Evolutionary conservation across 2,888 invertebrate genomes (phyloP), one percentile per base, ranked within the genome.

Genomic region (Chloroclysta siterata): DNA sequence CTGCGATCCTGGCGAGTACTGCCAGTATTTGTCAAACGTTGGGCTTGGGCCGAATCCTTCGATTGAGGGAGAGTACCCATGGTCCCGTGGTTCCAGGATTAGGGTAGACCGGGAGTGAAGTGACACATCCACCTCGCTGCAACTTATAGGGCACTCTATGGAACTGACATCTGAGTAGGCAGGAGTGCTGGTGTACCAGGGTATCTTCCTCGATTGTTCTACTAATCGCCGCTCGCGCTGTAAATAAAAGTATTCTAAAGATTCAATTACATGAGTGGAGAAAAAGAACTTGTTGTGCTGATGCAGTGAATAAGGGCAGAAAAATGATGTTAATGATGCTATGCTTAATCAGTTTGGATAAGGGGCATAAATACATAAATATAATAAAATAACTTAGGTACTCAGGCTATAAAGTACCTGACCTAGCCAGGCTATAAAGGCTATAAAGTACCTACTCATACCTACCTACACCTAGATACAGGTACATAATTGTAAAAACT

Each of bases 191-290:
- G 56, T 53, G 41, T 14, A 55, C 57, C 29, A 59, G 6, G 14
- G 48, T 13, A 17, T 22, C 0, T 41, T 42, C 55, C 70, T 63
- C 0, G 67, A 68, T 10, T 65, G 48, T 56, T 64, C 65, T 10
- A 68, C 62, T 10, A 67, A 62, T 60, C 59, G 69, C 48, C 69
- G 66, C 36, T 75, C 76, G 14, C 76, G 72, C 76, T 77, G 70
- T 15, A 72, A 72, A 60, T 22, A 55, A 46, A 47, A 52, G 33
- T 33, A 4, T 22, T 17, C 14, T 14, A 39, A n/a, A n/a, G n/a
- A n/a, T n/a, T n/a, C n/a, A n/a, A n/a, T n/a, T n/a, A n/a, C n/a
- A n/a, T n/a, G n/a, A n/a, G n/a, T n/a, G n/a, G n/a, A n/a, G n/a
- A n/a, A n/a, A n/a, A n/a, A n/a, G n/a, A n/a, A n/a, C n/a, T n/a